Evolutionary conservation across 2,888 invertebrate genomes (phyloP).

Genomic region (Trichogramma evanescens): DNA sequence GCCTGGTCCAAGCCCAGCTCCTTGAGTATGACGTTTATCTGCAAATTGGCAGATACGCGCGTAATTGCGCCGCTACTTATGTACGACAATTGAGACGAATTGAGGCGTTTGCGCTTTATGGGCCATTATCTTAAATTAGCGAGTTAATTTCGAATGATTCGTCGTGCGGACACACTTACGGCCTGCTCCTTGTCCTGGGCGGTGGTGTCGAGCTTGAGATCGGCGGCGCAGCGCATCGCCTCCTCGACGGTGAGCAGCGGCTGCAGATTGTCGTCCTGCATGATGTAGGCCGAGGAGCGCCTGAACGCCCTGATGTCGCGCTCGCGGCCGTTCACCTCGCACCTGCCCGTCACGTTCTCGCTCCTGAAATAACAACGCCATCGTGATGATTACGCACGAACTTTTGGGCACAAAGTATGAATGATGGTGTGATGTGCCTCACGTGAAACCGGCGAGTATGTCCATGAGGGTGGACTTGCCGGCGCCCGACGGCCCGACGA

Average conservation of each 20-base stretch:
- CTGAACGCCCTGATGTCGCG: conserved; percentile 59
- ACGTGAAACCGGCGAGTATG: conserved; percentile 85
- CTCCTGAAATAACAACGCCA: conserved; percentile 40
- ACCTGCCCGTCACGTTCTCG: conserved; percentile 56
- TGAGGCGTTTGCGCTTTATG: too few species aligned
- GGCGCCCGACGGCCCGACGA: conserved; percentile 84
- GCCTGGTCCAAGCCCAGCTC: conserved; percentile 66
- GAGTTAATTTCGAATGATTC: too few species aligned
- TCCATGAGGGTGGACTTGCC: conserved; percentile 86
- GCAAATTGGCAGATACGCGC: conserved; percentile 19
- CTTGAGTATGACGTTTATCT: conserved; percentile 74
- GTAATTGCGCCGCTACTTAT: too few species aligned
- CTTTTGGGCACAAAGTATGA: too few species aligned
- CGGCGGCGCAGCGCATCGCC: conserved; percentile 78
- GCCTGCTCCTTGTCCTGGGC: conserved; percentile 35
- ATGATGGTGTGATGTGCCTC: conserved; percentile 46
- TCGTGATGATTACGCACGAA: too few species aligned
- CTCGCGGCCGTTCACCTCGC: conserved; percentile 65
- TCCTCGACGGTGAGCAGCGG: conserved; percentile 78
- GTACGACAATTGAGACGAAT: too few species aligned
- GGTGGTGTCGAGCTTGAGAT: conserved; percentile 71
- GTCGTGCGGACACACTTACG: too few species aligned
- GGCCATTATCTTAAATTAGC: too few species aligned
- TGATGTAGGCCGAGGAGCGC: conserved; percentile 65
- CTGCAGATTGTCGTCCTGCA: conserved; percentile 79